Conservation (phyloP, 1,140 invertebrate species). For the Tetragnatha versicolor region DNA sequence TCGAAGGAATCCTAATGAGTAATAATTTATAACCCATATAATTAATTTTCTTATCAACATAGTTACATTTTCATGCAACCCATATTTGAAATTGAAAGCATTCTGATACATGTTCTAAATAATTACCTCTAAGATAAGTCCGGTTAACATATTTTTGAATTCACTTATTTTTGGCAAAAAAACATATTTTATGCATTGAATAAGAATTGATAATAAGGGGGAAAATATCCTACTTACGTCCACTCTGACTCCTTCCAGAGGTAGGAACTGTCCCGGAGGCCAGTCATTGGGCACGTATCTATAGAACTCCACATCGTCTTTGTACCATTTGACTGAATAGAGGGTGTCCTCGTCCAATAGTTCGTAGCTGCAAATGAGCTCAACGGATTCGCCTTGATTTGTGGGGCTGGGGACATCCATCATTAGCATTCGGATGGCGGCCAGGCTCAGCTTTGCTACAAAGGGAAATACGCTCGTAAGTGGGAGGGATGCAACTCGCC, state of each 20-base stretch:
- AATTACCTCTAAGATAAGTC: too few species aligned
- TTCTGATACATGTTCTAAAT: too few species aligned
- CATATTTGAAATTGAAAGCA: too few species aligned
- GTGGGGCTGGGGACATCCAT: slow-evolving; percentile 58
- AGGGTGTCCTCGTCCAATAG: slow-evolving; percentile 58
- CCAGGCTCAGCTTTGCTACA: slow-evolving; percentile 16
- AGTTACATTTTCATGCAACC: too few species aligned
- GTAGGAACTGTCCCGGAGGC: slow-evolving; percentile 58
- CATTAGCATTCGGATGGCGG: slow-evolving; percentile 48
- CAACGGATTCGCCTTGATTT: slow-evolving; percentile 58
- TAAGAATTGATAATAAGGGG: not conserved
- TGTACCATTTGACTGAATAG: slow-evolving; percentile 60
- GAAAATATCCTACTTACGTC: slow-evolving; percentile 52
- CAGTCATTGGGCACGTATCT: slow-evolving; percentile 57
- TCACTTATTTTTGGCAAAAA: too few species aligned
- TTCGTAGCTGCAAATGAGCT: slow-evolving; percentile 59
- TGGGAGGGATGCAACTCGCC: too few species aligned
- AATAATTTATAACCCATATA: too few species aligned
- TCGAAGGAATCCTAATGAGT: too few species aligned
- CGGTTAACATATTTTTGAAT: too few species aligned
- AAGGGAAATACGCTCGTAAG: too few species aligned
- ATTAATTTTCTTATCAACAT: too few species aligned
- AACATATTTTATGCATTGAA: too few species aligned
- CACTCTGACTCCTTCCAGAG: slow-evolving; percentile 56
- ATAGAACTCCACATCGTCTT: slow-evolving; percentile 58